Evolutionary conservation across 2,888 invertebrate species (phyloP).

Genomic region (Gasteruption jaculator): DNA sequence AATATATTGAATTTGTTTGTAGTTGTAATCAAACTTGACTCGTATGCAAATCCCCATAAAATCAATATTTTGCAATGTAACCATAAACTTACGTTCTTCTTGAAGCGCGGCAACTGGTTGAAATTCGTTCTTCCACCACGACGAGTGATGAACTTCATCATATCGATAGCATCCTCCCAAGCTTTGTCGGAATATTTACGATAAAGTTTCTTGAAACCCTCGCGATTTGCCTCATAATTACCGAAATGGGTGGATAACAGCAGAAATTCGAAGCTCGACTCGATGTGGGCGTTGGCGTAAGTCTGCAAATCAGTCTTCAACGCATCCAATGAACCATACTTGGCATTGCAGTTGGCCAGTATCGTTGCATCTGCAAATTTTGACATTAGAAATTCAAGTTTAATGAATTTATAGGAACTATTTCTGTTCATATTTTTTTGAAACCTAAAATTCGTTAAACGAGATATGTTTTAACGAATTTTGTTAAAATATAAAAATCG

Average conservation of each 20-base stretch:
- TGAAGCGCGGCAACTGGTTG: conserved; percentile 40
- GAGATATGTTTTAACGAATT: no score
- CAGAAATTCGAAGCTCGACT: conserved; percentile 72
- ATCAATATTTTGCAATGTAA: no score
- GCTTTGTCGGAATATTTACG: conserved; percentile 68
- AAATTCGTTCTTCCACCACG: conserved; percentile 66
- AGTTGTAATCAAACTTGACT: conserved; percentile 2
- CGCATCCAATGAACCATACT: conserved; percentile 60
- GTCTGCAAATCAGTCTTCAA: conserved; percentile 54
- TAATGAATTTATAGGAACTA: not conserved
- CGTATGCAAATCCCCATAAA: no score
- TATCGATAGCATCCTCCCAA: conserved; percentile 69
- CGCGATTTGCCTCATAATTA: conserved; percentile 71
- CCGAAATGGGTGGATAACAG: conserved; percentile 72
- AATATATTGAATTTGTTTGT: not conserved
- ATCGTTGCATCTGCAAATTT: conserved; percentile 27
- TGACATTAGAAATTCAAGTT: conserved; percentile 1
- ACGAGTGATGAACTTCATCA: conserved; percentile 74
- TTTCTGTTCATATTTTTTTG: not conserved
- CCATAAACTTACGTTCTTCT: conserved; percentile 35
- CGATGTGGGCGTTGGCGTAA: conserved; percentile 64
- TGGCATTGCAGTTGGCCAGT: conserved; percentile 59
- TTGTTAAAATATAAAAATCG: not conserved
- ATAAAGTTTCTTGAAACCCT: conserved; percentile 73
- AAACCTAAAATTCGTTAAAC: conserved; percentile 1